These are phyloP conservation scores for Zosterops pallidus DNA, from an alignment of 2,113 vertebrate genomes.

Conservation along the genomic window DNA sequence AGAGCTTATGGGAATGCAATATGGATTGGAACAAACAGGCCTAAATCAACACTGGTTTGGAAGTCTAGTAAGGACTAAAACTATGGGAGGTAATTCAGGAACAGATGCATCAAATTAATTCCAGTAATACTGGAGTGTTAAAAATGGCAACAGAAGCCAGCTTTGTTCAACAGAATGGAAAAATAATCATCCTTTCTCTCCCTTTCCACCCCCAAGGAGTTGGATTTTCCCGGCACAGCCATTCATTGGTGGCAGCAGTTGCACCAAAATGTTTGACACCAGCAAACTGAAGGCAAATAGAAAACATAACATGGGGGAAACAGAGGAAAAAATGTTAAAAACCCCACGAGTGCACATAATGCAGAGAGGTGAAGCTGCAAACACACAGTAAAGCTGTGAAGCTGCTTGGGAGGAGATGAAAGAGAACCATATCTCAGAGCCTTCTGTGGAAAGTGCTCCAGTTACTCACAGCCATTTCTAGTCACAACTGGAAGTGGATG, in stretches of 20 bases:
- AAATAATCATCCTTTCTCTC: slow-evolving; percentile 44
- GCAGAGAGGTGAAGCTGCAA: not conserved
- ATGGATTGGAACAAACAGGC: slow-evolving; percentile 35
- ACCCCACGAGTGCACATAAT: accelerated
- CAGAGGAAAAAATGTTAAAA: no score
- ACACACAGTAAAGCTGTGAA: accelerated
- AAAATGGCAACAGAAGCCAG: slow-evolving; percentile 60
- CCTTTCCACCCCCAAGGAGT: not conserved
- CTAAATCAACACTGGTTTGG: slow-evolving; percentile 48
- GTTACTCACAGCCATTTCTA: not conserved
- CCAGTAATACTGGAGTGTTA: slow-evolving; percentile 56
- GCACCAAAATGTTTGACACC: slow-evolving; percentile 11
- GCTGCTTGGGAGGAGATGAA: not conserved
- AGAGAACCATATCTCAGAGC: not conserved
- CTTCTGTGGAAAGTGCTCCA: not conserved
- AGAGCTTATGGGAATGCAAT: slow-evolving; percentile 23
- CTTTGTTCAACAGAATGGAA: slow-evolving; percentile 61
- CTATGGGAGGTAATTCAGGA: slow-evolving; percentile 56
- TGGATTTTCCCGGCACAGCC: slow-evolving; percentile 42
- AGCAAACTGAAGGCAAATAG: not conserved
- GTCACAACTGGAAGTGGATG: slow-evolving; percentile 36
- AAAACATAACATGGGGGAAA: not conserved
- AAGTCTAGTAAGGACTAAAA: slow-evolving; percentile 33
- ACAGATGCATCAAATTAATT: slow-evolving; percentile 67
- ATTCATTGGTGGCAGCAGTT: slow-evolving; percentile 30